Evolutionary conservation across 2,888 invertebrate species (phyloP).

Genomic region (Melieria omissa): DNA sequence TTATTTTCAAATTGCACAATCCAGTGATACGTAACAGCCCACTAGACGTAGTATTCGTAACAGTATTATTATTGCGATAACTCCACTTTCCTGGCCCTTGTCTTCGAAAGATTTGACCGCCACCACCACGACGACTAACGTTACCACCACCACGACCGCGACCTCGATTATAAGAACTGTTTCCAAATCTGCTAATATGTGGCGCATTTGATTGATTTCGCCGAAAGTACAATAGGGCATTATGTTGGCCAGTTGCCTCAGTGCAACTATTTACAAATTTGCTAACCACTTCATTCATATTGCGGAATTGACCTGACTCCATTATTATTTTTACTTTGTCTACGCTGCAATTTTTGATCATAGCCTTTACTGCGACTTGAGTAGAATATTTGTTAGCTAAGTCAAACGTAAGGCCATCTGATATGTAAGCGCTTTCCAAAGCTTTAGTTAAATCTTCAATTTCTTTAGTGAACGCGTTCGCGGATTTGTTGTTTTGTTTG

Average conservation of each 20-base stretch:
- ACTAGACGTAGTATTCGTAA: no score
- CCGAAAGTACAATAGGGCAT: constrained; percentile 20
- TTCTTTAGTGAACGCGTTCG: constrained; percentile 19
- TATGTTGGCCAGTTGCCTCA: constrained; percentile 31
- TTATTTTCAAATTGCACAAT: no score
- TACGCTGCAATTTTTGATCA: constrained; percentile 31
- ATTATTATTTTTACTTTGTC: constrained; percentile 36
- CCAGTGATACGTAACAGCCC: no score
- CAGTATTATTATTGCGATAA: neutral
- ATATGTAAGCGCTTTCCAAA: constrained; percentile 33
- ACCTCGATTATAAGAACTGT: neutral
- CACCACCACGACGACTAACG: neutral
- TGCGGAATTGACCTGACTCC: constrained; percentile 36
- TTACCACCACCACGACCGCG: constrained; percentile 4
- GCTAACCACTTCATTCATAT: constrained; percentile 32
- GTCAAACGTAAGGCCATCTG: constrained; percentile 26
- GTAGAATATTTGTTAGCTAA: constrained; percentile 34
- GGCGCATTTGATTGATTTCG: constrained; percentile 1
- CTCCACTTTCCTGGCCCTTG: neutral
- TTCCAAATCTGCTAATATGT: neutral
- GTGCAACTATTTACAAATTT: constrained; percentile 38
- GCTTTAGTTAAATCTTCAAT: constrained; percentile 32
- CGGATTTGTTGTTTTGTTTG: constrained; percentile 18
- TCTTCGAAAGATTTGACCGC: neutral
- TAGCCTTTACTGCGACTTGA: constrained; percentile 34